A percentile compares a stretch with the other conserved stretches of the same genome.
These are phyloP conservation scores for Escarpia spicata DNA, from an alignment of 2,888 invertebrate species.

Conservation along the genomic window DNA sequence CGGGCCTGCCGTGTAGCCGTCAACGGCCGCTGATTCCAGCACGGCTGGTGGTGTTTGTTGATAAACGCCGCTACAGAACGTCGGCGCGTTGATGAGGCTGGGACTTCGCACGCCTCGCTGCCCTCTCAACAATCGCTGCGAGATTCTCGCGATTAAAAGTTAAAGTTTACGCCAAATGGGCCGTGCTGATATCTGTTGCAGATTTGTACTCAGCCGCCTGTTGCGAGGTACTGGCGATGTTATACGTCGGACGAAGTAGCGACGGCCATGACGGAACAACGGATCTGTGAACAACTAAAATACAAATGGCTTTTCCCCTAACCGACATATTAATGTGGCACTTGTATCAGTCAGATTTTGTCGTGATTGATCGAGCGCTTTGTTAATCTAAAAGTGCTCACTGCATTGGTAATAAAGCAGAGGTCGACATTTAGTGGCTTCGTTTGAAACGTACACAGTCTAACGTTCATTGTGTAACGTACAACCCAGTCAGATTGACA, in stretches of 20 bases:
- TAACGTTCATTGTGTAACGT: too few relatives aligned
- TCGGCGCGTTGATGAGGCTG: background rate
- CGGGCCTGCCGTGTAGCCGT: background rate
- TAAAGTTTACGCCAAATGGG: slow-evolving; percentile 13
- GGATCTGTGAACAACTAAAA: background rate
- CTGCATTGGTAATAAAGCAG: background rate
- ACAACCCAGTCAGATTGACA: background rate
- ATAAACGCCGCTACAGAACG: background rate
- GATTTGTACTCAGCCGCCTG: background rate
- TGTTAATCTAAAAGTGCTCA: background rate
- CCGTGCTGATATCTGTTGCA: background rate
- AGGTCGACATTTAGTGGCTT: background rate
- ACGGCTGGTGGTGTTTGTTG: background rate
- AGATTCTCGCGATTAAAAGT: background rate
- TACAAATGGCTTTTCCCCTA: background rate
- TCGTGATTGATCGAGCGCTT: slow-evolving; percentile 4
- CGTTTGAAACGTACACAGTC: background rate
- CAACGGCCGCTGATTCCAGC: background rate
- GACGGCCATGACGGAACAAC: background rate
- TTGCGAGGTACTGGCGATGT: background rate
- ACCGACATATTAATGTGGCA: background rate
- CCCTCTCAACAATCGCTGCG: background rate
- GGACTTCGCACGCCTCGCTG: background rate
- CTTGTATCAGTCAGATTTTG: background rate
- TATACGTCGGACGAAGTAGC: background rate